Evolutionary conservation across 1,140 invertebrate species (phyloP), one percentile per base, ranked within the genome.

Genomic region (Paracyclopina nana): DNA sequence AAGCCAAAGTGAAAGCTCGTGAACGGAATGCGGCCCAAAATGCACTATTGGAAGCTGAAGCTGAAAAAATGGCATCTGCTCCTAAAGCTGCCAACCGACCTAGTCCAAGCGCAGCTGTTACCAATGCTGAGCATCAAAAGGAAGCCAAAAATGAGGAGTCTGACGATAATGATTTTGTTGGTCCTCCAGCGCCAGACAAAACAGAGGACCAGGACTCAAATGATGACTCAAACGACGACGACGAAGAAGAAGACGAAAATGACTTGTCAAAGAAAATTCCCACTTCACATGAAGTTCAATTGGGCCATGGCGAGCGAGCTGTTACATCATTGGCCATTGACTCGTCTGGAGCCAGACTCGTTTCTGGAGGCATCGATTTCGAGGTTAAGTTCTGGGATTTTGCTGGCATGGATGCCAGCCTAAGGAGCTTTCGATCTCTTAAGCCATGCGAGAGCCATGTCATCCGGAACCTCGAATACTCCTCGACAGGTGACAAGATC

Each of bases 341-440:
- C 69, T 82, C 86, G 0, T 82, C 87, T 24, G 94, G 92, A 14
- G 82, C 86, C 14, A 69, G 92, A 24, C 65, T 97, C 11, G 84
- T 87, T 0, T 82, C 83, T 27, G 58, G 58, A 11, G 66, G 70
- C 5, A 75, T 86, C 22, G 90, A 97, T 61, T 98, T 95, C 66
- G 86, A 95, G 57, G 79, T 98, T 0, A 80, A 79, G 52, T 83
- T 97, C 55, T 98, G 87, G 86, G 92, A 98, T 67, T 98, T 97
- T 72, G 81, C 85, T 51, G 91, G 91, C 6, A 96, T 98, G 88
- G 90, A 97, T 64, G 73, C 80, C 0, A 76, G 79, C 0, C 72
- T 94, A 66, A 73, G 80, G 46, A 83, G 83, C 55, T 97, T 96
- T 61, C 72, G 92, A n/a, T 82, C 79, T 0, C 65, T 95, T 6